Percentiles rank a stretch among this genome's conserved stretches.
Conservation (phyloP, 30 jellyfish, hydroid and myxozoan genomes). For the Turritopsis dohrnii region DNA sequence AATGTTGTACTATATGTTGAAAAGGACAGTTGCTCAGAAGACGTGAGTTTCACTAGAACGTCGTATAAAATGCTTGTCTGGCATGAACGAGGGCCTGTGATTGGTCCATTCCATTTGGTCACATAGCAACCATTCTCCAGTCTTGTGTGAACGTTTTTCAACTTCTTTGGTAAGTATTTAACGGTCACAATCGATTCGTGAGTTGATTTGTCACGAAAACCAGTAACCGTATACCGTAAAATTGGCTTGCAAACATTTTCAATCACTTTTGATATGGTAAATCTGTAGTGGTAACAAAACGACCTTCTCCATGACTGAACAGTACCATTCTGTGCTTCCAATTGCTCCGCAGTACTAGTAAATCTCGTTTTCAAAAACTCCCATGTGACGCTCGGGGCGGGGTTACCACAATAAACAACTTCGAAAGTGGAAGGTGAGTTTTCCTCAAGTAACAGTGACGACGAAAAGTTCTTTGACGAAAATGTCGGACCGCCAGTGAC, state of each 20-base stretch:
- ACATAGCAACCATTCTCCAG: neutral
- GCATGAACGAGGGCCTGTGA: conserved; percentile 2
- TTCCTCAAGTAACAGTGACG: neutral
- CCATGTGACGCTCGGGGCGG: conserved; percentile 10
- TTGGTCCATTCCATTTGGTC: conserved; percentile 17
- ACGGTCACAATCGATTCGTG: neutral
- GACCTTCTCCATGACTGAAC: neutral
- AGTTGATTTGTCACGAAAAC: neutral
- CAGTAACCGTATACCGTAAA: neutral
- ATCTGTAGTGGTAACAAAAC: neutral
- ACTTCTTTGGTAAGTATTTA: neutral
- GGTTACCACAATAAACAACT: conserved; percentile 22
- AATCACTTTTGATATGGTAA: neutral
- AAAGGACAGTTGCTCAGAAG: neutral
- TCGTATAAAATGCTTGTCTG: neutral
- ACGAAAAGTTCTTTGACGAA: neutral
- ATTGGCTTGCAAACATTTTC: neutral
- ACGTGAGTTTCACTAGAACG: neutral
- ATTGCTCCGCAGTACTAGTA: neutral
- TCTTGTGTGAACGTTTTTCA: neutral
- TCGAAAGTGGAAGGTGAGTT: neutral
- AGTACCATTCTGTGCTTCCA: neutral
- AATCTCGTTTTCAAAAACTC: neutral
- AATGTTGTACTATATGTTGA: neutral
- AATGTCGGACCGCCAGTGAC: conserved; percentile 21